Evolutionary conservation across 2,797 vertebrate species (phyloP), one percentile per base, ranked within the genome.

Genomic region (Phalloptychus januarius): DNA sequence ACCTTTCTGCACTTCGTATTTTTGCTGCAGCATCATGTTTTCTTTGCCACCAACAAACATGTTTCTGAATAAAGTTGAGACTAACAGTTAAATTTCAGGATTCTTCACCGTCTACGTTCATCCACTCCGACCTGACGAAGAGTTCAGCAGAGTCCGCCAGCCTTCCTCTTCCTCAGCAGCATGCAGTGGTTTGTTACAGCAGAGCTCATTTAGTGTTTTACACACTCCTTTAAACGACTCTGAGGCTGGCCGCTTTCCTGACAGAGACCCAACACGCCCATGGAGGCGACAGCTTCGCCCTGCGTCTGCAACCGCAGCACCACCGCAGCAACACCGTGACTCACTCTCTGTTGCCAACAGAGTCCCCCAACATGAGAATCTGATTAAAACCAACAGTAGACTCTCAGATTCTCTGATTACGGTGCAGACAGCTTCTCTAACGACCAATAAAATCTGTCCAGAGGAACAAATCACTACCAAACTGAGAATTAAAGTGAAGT

Each of bases 161-260:
- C 78, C 54, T 61, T 79, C 71, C 63, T 78, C 82, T 25, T 77
- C 82, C 81, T 82, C 79, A 74, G 89, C 83, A 76, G 87, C 79
- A 74, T 77, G 74, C 81, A 61, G 91, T 38, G 79, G 89, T 90
- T 91, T 88, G 87, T 83, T 74, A 36, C 73, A 83, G 74, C 79
- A 78, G 72, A 90, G 82, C 90, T 91, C 89, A 81, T 92, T 93
- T 90, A 88, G 86, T 91, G 92, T 93, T 93, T 94, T 93, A 92
- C 91, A 93, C 89, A 87, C 85, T 89, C 74, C 56, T 91, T 89
- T 90, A 89, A 93, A 89, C 52, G 85, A 90, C 86, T 91, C 33
- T 74, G 80, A 87, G 90, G 84, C 86, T 74, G 87, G 85, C 77
- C 25, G 46, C 79, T 91, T 92, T 93, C 91, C 90, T 91, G 83